These are phyloP conservation scores for Erannis defoliaria DNA, from an alignment of 2,888 invertebrate genomes.

Conservation along the genomic window DNA sequence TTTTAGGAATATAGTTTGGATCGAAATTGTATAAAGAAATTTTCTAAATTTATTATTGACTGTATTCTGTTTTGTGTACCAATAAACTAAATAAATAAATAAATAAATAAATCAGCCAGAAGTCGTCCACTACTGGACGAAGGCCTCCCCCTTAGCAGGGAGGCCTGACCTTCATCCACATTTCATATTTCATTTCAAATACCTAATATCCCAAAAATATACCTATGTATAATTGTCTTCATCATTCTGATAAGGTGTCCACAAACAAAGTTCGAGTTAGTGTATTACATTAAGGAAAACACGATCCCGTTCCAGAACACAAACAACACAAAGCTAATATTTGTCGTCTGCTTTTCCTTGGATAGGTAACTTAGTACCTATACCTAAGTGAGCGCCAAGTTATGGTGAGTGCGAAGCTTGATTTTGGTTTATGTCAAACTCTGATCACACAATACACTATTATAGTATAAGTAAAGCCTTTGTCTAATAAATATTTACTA, in stretches of 20 bases:
- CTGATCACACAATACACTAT: too few species aligned
- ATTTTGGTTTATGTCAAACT: not conserved
- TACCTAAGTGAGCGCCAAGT: conserved; percentile 1
- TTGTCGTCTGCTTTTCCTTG: conserved; percentile 21
- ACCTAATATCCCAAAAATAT: not conserved
- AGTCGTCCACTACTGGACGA: too few species aligned
- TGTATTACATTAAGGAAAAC: conserved; percentile 21
- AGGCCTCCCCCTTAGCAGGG: too few species aligned
- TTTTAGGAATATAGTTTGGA: too few species aligned
- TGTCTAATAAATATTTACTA: too few species aligned
- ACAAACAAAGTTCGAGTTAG: conserved; percentile 9
- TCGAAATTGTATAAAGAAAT: too few species aligned
- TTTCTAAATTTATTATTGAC: too few species aligned
- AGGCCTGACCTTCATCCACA: too few species aligned
- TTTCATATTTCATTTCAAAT: not conserved
- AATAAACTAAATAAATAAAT: too few species aligned
- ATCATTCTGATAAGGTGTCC: not conserved
- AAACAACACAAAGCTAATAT: conserved; percentile 22
- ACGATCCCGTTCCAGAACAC: conserved; percentile 12
- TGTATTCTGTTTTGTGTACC: too few species aligned
- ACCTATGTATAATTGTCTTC: not conserved
- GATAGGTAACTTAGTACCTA: not conserved
- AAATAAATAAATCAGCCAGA: too few species aligned
- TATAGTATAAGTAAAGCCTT: too few species aligned
- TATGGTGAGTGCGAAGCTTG: not conserved